phyloP scores from a whole-genome alignment of 2,888 invertebrate species.

The Drosophila meridiana region DNA sequence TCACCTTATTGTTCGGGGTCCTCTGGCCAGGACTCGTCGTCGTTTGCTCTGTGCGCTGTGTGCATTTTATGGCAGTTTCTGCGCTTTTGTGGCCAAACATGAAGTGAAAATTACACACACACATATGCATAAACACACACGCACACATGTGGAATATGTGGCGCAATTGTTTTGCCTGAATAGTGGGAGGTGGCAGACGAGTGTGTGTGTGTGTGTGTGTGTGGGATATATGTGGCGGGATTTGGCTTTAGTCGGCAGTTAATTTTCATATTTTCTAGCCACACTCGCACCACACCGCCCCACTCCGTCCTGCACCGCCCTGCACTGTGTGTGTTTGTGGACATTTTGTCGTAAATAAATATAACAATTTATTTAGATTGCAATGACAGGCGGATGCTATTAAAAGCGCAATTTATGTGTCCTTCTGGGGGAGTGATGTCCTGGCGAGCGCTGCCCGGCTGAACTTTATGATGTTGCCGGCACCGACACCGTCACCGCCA shows the following conservation, averaged over 20 bases:
- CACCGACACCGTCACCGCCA: too few relatives aligned
- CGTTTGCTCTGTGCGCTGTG: conserved; percentile 48
- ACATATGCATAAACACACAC: conserved; percentile 49
- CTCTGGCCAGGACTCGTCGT: conserved; percentile 41
- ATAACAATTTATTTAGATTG: conserved; percentile 83
- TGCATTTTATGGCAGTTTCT: conserved; percentile 80
- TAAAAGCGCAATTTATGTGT: conserved; percentile 77
- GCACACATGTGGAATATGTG: conserved; percentile 55
- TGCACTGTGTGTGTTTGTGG: conserved; percentile 29
- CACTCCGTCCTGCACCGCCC: neutral
- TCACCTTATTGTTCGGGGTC: conserved; percentile 79
- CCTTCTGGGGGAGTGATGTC: conserved; percentile 46
- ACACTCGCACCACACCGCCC: conserved; percentile 35
- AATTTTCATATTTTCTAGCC: conserved; percentile 82
- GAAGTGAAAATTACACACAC: conserved; percentile 78
- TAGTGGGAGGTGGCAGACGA: conserved; percentile 22
- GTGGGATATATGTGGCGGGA: conserved; percentile 56
- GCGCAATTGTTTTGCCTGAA: conserved; percentile 73
- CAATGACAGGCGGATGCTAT: conserved; percentile 82
- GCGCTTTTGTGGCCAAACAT: conserved; percentile 79
- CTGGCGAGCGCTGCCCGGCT: conserved; percentile 33
- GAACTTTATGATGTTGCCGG: conserved; percentile 62
- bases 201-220: conserved; percentile 16
- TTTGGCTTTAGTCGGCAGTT: conserved; percentile 81
- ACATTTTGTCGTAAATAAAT: conserved; percentile 82